These are phyloP conservation scores for Diaphora mendica DNA, from an alignment of 2,888 invertebrate species.

Conservation along the genomic window DNA sequence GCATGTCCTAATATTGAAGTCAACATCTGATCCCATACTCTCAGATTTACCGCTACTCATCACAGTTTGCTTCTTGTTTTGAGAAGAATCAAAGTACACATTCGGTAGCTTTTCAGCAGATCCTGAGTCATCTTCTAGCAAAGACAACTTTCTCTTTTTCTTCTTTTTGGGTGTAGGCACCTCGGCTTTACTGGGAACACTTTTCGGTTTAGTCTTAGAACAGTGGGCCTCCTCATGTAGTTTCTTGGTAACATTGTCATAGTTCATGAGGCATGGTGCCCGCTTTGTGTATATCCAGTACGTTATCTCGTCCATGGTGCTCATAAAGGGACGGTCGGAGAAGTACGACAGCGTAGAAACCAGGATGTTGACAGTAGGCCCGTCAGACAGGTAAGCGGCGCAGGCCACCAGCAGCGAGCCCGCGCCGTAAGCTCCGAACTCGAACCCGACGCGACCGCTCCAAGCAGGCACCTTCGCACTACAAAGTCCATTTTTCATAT, in stretches of 20 bases:
- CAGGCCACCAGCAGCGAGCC: constrained; percentile 60
- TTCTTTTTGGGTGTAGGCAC: constrained; percentile 67
- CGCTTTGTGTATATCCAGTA: constrained; percentile 81
- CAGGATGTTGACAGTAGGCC: constrained; percentile 52
- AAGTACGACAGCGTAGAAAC: constrained; percentile 34
- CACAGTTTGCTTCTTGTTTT: constrained; percentile 56
- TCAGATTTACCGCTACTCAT: constrained; percentile 66
- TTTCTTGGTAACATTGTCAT: constrained; percentile 70
- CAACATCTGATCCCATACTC: constrained; percentile 67
- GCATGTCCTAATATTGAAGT: constrained; percentile 76
- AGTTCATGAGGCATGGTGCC: constrained; percentile 80
- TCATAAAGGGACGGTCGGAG: constrained; percentile 73
- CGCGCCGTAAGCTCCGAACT: constrained; percentile 54
- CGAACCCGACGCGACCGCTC: constrained; percentile 49
- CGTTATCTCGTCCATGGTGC: constrained; percentile 80
- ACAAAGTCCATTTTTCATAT: constrained; percentile 47
- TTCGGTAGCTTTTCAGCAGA: constrained; percentile 68
- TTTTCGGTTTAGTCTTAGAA: constrained; percentile 63
- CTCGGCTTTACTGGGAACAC: constrained; percentile 58
- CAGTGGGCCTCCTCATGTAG: constrained; percentile 64
- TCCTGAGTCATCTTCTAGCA: constrained; percentile 70
- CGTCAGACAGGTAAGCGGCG: constrained; percentile 59
- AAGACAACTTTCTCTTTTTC: constrained; percentile 72
- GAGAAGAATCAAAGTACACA: constrained; percentile 72
- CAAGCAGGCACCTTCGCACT: constrained; percentile 34